Evolutionary conservation across 1,140 invertebrate species (phyloP), one percentile per base, ranked within the genome.

Genomic region (Panagrolaimus sp.): DNA sequence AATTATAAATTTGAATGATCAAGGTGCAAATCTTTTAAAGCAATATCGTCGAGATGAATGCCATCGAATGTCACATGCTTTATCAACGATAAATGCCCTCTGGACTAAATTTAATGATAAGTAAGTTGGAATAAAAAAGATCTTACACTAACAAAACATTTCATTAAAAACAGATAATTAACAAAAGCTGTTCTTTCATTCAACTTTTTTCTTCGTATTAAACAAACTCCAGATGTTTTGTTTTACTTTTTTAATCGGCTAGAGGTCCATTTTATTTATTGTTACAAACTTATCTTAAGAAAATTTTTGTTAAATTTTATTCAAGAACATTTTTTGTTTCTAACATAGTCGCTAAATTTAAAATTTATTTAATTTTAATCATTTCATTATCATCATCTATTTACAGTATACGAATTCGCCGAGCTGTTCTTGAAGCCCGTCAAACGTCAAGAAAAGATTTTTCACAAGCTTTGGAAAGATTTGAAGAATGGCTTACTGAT

Each of bases 41-140:
- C 67, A 68, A 16, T 80, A 72, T 51, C 53, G 51, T 27, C 66
- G 74, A 11, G 79, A 81, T 48, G 80, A 81, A 38, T 74, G 74
- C 0, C 80, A 82, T 62, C 79, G 73, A 46, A 64, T 81, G 38
- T 79, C 76, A 11, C 80, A 82, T 70, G 45, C 70, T 43, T 71
- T 74, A 4, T 76, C 73, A 51, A 73, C 72, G 64, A 43, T 82
- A 20, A 82, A 81, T 67, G 79, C 74, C 46, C 66, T 69, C 20
- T 81, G 80, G 79, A 74, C 79, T 7, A 82, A 80, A 67, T 81
- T 82, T 46, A 81, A 80, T 64, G 79, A 81, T 64, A 78, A 71
- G 75, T 77, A 48, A 75, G 72, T 42, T 25, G 2, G 31, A 4
- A 38, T 4, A 38, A 38, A 38, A 38, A 38, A 7, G 31, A 38